Evolutionary conservation across 2,797 vertebrate genomes (phyloP), one percentile per base, ranked within the genome.

Genomic region (Distichodus sexfasciatus): DNA sequence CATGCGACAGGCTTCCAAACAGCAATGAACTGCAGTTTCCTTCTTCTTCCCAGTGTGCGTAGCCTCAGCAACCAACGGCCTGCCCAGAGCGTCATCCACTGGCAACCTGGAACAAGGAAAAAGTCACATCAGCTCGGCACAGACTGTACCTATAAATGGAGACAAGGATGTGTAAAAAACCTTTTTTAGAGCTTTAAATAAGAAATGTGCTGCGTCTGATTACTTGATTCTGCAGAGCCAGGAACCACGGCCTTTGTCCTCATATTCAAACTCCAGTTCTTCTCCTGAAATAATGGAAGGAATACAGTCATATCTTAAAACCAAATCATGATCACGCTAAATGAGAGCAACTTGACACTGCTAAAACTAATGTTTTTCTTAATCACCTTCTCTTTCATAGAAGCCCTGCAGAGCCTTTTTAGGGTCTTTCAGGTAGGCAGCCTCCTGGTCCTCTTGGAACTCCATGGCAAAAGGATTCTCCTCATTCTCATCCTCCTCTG

Each of bases 161-260:
- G n/a, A n/a, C n/a, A n/a, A n/a, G n/a, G n/a, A n/a, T n/a, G n/a
- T n/a, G n/a, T n/a, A n/a, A n/a, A n/a, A n/a, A n/a, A n/a, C n/a
- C n/a, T n/a, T n/a, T n/a, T n/a, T n/a, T n/a, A n/a, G n/a, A n/a
- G n/a, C n/a, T n/a, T n/a, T n/a, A n/a, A n/a, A n/a, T n/a, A n/a
- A n/a, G n/a, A n/a, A n/a, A n/a, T n/a, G n/a, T n/a, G n/a, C n/a
- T n/a, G n/a, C n/a, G n/a, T n/a, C n/a, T 2, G 80, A 88, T 66
- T 89, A 99, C 97, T 94, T 98, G 80, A 98, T 93, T 82, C 95
- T 94, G 87, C 97, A 99, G 0, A 98, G 90, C 97, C 97, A 99
- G 57, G 88, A 92, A 57, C 95, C 94, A 2, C 94, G 94, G 17
- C 89, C 93, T 81, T 94, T 90, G 71, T 98, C 95, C 78, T 99